Base-by-base conservation (phyloP, 2,797 vertebrate species). In the Ctenopoma kingsleyae region DNA sequence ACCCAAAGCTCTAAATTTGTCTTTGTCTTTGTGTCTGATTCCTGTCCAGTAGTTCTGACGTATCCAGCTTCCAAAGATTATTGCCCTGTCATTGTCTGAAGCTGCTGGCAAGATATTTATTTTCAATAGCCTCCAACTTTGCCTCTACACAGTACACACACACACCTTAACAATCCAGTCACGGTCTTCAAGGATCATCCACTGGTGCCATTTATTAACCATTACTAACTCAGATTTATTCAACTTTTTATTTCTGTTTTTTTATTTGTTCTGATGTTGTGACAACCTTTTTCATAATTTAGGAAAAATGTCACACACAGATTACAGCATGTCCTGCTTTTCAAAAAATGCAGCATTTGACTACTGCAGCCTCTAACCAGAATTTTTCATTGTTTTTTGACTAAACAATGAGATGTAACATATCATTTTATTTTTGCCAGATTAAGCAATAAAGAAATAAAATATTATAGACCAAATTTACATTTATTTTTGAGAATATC, bases 81-180 rank as follows among this genome's bases (percentile, higher is more conserved):
- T 90, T 90, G 82, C 82, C 84, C 77, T 72, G 81, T 91, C 87
- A 92, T 92, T 93, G 91, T 92, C 83, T 77, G 62, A 72, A 51
- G 61, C 61, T 46, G 25, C 78, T 87, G 81, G 82, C 62, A 79
- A 72, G 57, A 64, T 27, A 16, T 74, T 81, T 93, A 93, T 92
- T 87, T 90, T 89, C 83, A 84, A 62, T 43, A 58, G 30, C 30
- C 30, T 32, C 30, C 30, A 62, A 47, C 69, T 46, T 52, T 49
- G 30, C 58, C 19, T 11, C 61, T 22, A 38, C 20, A 12, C 32
- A 63, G 50, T 30, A 30, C 53, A 20, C 27, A 30, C 27, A 12
- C 56, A 60, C 58, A 53, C 66, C 13, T 15, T 27, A 63, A 6
- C 35, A 36, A 36, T 2, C 35, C 35, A 36, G 11, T 43, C 8